Evolutionary conservation across 2,113 vertebrate species (phyloP), one percentile per base, ranked within the genome.

Genomic region (Dicaeum eximium): DNA sequence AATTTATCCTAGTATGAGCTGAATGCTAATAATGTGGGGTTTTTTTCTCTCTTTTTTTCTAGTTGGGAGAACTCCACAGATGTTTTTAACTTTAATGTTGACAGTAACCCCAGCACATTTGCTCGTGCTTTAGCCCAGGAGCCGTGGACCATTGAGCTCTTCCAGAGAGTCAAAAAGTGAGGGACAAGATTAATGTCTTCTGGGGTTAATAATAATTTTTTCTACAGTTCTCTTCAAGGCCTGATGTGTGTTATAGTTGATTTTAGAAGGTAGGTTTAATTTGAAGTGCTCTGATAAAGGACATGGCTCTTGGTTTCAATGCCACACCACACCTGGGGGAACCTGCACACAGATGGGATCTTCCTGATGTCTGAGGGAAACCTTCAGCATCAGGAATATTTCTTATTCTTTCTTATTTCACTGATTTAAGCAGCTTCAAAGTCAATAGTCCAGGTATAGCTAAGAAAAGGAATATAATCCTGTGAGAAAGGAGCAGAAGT

Each of bases 141-240:
- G 12, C 90, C 77, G 0, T 96, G 95, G 96, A 96, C 75, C 40
- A 54, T 78, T 0, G 23, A 94, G 79, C 60, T 96, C 44, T 96
- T 97, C 96, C 93, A 81, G 60, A 95, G 37, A 27, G 13, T 96
- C 82, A 95, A 75, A 95, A 96, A 93, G 96, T 96, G 72, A 95
- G 96, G 79, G n/a, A 5, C 35, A 2, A 80, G 19, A 71, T 80
- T 58, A 21, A 67, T 67, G 16, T 45, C 35, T 88, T 74, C 44
- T 56, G 33, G 56, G 28, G 2, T 44, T 86, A 40, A 51, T 18
- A 40, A 25, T 23, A 12, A 2, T n/a, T 60, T 74, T 74, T 74
- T 64, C 33, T 61, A 10, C 13, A 51, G 45, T 11, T 48, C 35
- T 47, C 17, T 65, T 56, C 50, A 48, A 37, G 14, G 31, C 66